Evolutionary conservation across 1,140 invertebrate species (phyloP).

Genomic region (Bombus breviceps): DNA sequence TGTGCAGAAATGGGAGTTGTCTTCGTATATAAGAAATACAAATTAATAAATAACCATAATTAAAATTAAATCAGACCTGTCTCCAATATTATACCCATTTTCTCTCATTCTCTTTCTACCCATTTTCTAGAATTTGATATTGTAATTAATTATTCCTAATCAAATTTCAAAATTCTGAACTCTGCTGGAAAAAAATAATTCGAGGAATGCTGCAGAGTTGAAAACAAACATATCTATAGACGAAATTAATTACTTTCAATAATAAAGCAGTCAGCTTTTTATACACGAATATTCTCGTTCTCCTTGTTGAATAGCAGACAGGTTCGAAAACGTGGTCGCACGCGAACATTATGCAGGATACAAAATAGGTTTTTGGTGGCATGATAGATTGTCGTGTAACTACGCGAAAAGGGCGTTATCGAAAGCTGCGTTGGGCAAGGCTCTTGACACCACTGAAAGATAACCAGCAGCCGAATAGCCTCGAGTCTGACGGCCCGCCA

Average conservation of each 20-base stretch:
- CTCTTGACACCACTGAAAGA: conserved; percentile 68
- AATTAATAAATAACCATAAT: too few relatives aligned
- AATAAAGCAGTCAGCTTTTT: neutral
- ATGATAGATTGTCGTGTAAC: conserved; percentile 56
- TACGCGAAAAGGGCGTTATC: conserved; percentile 63
- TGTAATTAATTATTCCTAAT: too few relatives aligned
- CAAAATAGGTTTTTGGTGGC: conserved; percentile 44
- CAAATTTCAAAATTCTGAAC: too few relatives aligned
- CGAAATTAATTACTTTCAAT: neutral
- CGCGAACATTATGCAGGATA: conserved; percentile 39
- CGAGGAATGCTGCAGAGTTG: neutral
- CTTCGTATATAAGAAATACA: too few relatives aligned
- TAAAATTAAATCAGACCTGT: too few relatives aligned
- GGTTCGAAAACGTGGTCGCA: neutral
- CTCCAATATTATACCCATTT: too few relatives aligned
- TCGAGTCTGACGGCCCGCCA: conserved; percentile 54
- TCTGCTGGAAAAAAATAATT: neutral
- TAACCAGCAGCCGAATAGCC: conserved; percentile 57
- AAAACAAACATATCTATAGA: neutral
- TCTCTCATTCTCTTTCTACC: too few relatives aligned
- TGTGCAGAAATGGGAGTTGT: too few relatives aligned
- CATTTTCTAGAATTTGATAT: too few relatives aligned
- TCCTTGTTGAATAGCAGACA: neutral
- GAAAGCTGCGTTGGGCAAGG: conserved; percentile 50
- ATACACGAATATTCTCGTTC: neutral